Base-by-base conservation (phyloP, 2,113 vertebrate genomes). In the Prochilodus magdalenae region DNA sequence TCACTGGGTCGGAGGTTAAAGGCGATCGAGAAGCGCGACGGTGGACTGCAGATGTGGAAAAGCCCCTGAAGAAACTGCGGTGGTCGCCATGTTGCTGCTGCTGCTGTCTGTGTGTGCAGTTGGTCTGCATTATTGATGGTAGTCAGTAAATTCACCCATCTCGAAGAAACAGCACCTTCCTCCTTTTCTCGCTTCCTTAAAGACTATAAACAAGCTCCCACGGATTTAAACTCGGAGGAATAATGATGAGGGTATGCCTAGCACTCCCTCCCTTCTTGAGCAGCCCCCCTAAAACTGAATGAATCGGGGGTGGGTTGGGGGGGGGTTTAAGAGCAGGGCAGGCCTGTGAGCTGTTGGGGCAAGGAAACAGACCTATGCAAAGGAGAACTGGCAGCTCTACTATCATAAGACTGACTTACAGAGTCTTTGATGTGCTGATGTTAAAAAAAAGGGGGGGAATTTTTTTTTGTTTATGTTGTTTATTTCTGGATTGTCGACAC, bases 61-160 rank as follows among this genome's bases (percentile, higher is more conserved):
- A 90, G 93, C 89, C 90, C 88, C 90, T 80, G 91, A 92, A 95
- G 95, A 93, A 94, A 96, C 94, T 95, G 95, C 94, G 93, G 93
- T 92, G 94, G 93, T 95, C 96, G 96, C 96, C 96, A 96, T 96
- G 95, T 90, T 93, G 94, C 94, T 91, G 80, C 90, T 90, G 89
- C 83, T 88, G 89, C 91, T 91, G 90, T 91, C 92, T 93, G 90
- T 80, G 88, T 93, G 93, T 89, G 91, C 91, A 80, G 91, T 82
- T 90, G 81, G 88, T 88, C 91, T 94, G 94, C 94, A 95, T 94
- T 92, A 94, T 92, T 93, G 94, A 95, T 94, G 92, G 40, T 91
- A 91, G 93, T 94, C 92, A 84, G 83, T 90, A 81, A 90, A 91
- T 82, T 87, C 81, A 77, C 55, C 53, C 60, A 57, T 60, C 79